These are phyloP conservation scores for Episyrphus balteatus DNA, from an alignment of 1,140 invertebrate genomes.

Conservation along the genomic window DNA sequence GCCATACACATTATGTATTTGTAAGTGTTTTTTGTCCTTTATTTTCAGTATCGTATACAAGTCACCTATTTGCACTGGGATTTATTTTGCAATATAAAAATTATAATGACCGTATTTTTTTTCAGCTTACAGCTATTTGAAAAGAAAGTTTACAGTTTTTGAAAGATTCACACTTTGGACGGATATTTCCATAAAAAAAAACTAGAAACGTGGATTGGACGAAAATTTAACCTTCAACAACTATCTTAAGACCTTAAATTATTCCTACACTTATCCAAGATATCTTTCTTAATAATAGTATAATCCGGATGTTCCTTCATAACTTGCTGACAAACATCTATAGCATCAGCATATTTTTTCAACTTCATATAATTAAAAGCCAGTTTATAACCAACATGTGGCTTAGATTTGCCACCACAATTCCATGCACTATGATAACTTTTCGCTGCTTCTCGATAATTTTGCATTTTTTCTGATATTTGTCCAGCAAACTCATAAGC, in stretches of 20 bases:
- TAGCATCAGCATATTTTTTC: constrained; percentile 61
- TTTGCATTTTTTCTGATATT: constrained; percentile 86
- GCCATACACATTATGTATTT: no score
- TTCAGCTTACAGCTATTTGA: no score
- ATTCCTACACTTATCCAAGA: constrained; percentile 85
- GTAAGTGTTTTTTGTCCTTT: no score
- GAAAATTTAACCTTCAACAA: no score
- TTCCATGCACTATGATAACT: constrained; percentile 75
- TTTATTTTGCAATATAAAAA: no score
- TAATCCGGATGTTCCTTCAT: constrained; percentile 75
- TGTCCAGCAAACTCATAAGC: constrained; percentile 81
- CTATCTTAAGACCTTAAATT: constrained; percentile 61
- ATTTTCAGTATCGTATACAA: no score
- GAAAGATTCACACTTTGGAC: no score
- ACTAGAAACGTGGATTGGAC: no score
- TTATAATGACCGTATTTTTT: no score
- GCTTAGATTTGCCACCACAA: constrained; percentile 65
- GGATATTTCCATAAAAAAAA: no score
- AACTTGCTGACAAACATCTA: constrained; percentile 75
- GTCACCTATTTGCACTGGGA: no score
- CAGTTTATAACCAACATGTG: constrained; percentile 81
- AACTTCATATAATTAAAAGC: constrained; percentile 87
- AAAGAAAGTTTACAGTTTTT: no score
- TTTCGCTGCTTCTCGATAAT: constrained; percentile 72
- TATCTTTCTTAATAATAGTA: constrained; percentile 83